phyloP scores from a whole-genome alignment of 2,888 invertebrate species.

The Chrysolina haemoptera region DNA sequence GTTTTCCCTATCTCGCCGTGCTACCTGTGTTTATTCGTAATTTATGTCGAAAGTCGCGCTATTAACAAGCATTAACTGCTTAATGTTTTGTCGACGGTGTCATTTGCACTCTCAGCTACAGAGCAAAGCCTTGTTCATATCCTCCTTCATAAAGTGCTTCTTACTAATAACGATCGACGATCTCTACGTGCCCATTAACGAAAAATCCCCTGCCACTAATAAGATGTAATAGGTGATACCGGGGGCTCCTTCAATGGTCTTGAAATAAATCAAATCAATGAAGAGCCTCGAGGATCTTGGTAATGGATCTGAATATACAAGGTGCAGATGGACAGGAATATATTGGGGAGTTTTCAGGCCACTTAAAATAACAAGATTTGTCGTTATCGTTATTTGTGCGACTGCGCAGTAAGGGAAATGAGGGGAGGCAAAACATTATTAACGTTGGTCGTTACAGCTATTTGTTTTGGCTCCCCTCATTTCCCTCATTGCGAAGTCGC shows the following conservation, averaged over 20 bases:
- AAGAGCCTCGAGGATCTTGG: too few species aligned
- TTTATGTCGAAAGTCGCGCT: slow-evolving; percentile 64
- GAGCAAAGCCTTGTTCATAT: slow-evolving; percentile 46
- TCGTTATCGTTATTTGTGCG: too few species aligned
- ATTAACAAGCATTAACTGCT: slow-evolving; percentile 66
- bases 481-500: too few species aligned
- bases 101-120: slow-evolving; percentile 26
- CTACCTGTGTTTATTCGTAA: slow-evolving; percentile 62
- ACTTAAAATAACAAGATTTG: too few species aligned
- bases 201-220: slow-evolving; percentile 17
- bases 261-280: not conserved
- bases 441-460: too few species aligned
- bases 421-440: too few species aligned
- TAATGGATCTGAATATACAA: not conserved
- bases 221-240: not conserved
- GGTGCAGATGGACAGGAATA: too few species aligned
- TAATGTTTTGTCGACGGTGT: slow-evolving; percentile 59
- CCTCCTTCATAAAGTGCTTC: slow-evolving; percentile 48
- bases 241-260: not conserved
- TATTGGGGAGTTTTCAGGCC: too few species aligned
- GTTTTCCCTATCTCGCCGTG: slow-evolving; percentile 38
- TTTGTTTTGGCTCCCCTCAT: too few species aligned
- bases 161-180: slow-evolving; percentile 53
- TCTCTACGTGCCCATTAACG: slow-evolving; percentile 43
- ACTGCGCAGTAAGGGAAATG: too few species aligned